Percentiles rank a stretch among this genome's conserved stretches.
phyloP scores from a whole-genome alignment of 2,888 invertebrate species.

The Priocnemis perturbator region DNA sequence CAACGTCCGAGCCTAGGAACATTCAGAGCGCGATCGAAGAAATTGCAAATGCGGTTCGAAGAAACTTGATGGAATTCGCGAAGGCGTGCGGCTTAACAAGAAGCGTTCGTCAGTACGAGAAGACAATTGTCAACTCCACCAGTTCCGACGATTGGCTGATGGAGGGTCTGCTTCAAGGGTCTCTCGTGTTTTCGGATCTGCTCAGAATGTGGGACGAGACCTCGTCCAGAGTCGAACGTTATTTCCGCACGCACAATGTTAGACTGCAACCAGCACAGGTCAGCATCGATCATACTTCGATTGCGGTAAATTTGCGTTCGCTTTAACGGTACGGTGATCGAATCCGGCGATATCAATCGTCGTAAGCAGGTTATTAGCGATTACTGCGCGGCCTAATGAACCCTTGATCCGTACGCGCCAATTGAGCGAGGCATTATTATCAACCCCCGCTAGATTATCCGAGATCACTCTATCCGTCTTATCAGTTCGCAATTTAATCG shows the following conservation, averaged over 20 bases:
- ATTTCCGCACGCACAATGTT: slow-evolving; percentile 14
- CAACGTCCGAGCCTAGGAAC: neutral
- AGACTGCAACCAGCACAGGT: slow-evolving; percentile 22
- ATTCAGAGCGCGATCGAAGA: slow-evolving; percentile 30
- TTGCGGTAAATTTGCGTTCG: slow-evolving; percentile 1
- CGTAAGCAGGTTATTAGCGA: neutral
- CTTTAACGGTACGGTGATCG: slow-evolving; percentile 10
- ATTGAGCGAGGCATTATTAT: too few relatives aligned
- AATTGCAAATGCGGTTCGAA: slow-evolving; percentile 32
- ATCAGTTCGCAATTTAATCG: too few relatives aligned
- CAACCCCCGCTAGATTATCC: too few relatives aligned
- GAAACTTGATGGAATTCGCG: slow-evolving; percentile 34
- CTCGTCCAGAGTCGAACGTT: neutral
- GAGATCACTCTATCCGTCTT: too few relatives aligned
- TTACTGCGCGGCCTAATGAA: too few relatives aligned
- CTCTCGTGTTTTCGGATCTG: slow-evolving; percentile 33
- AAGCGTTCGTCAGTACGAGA: slow-evolving; percentile 19
- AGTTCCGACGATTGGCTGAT: slow-evolving; percentile 37
- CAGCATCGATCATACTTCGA: neutral
- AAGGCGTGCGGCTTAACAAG: slow-evolving; percentile 19
- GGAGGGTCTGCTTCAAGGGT: slow-evolving; percentile 38
- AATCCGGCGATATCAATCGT: neutral
- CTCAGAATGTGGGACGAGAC: slow-evolving; percentile 31
- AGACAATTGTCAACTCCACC: slow-evolving; percentile 4
- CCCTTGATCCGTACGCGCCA: too few relatives aligned